Base-by-base conservation (phyloP, 2,888 invertebrate species). In the Drosophila leonis region DNA sequence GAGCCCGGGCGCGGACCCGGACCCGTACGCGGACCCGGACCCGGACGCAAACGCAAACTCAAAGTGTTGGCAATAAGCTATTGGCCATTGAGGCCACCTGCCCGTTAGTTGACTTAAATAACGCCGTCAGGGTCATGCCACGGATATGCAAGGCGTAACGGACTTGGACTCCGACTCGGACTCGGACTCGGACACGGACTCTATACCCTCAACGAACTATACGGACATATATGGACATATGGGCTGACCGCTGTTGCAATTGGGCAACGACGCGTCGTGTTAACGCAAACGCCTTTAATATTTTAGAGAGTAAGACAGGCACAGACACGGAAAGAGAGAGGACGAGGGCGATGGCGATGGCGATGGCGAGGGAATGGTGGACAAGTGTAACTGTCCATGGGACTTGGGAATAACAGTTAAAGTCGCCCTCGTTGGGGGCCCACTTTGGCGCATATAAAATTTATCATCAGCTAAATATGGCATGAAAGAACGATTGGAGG, bases 71-170 rank as follows among this genome's bases (percentile, higher is more conserved):
- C 76, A 6, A 72, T 83, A 89, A 83, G 55, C 75, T 87, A 83
- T 87, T 81, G 87, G 74, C 79, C 81, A 74, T 87, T 83, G 76
- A 65, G 84, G 84, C 84, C 88, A 84, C 88, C 90, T 84, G 90
- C 70, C 73, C 61, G 55, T 63, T 68, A 46, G 78, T 49, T 56
- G 49, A 72, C 74, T 79, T 70, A 77, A 75, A 75, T 69, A 77
- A 65, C 61, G 46, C 69, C 57, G 75, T 75, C 77, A 77, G 75
- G 80, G 76, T 67, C 80, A 71, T 52, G 20, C 51, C 20, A 33
- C 31, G 46, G 46, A 57, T 79, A 74, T 79, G 75, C 75, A 69
- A 41, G 77, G 69, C 27, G 24, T 54, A 62, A 46, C 39, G 60
- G 39, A 24, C 24, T 13, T 8, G 24, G 27, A 44, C 24, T 24